A percentile compares a stretch with the other conserved stretches of the same genome.
phyloP scores from a whole-genome alignment of 1,140 invertebrate species.

The Scaptomyza graminum region DNA sequence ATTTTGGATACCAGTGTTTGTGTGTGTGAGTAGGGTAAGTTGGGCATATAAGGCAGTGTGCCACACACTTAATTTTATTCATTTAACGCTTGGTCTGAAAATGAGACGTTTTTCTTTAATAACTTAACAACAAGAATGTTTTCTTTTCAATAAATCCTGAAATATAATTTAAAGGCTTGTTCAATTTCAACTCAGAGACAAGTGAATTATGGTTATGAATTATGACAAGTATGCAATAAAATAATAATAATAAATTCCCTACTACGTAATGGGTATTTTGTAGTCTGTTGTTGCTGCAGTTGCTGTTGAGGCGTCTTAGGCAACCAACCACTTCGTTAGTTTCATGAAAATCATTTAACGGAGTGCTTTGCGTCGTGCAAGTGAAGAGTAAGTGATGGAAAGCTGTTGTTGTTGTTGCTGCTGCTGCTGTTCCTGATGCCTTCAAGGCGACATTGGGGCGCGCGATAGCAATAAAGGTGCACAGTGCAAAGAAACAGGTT shows the following conservation, averaged over 20 bases:
- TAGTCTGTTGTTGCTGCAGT: conserved; percentile 32
- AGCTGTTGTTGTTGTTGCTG: neutral
- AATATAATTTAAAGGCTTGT: too few relatives aligned
- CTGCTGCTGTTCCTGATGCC: neutral
- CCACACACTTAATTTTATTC: neutral
- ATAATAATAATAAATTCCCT: neutral
- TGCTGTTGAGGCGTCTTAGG: conserved; percentile 56
- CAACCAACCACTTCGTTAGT: conserved; percentile 71
- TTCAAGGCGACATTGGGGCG: conserved; percentile 13
- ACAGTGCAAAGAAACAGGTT: conserved; percentile 23
- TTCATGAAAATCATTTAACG: conserved; percentile 80
- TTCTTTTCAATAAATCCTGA: too few relatives aligned
- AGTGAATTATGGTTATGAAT: too few relatives aligned
- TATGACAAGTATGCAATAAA: too few relatives aligned
- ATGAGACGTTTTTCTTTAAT: too few relatives aligned
- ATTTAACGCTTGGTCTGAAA: too few relatives aligned
- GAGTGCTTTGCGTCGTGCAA: conserved; percentile 44
- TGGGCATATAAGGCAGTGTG: neutral
- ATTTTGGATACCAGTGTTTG: too few relatives aligned
- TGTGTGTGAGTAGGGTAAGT: neutral
- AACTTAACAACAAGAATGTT: too few relatives aligned
- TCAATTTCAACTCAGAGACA: too few relatives aligned
- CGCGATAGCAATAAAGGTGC: conserved; percentile 65
- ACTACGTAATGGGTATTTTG: conserved; percentile 9
- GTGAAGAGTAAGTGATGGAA: conserved; percentile 26